Evolutionary conservation across 1,140 invertebrate species (phyloP).

Genomic region (Bombus sibiricus): DNA sequence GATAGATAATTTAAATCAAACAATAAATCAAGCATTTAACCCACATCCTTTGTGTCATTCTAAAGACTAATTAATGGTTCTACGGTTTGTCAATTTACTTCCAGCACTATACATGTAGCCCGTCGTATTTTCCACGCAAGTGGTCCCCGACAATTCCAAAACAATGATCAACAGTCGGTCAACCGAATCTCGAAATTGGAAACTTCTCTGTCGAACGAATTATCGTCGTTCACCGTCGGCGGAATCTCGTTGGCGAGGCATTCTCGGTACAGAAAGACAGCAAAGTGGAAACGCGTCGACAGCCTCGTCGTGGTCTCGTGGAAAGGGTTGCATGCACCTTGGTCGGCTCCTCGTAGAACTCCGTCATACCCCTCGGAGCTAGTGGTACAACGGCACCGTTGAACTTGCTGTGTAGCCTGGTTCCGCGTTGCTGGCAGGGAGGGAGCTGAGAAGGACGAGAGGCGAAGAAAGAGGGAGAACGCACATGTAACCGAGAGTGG

Average conservation of each 20-base stretch:
- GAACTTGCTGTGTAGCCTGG: constrained; percentile 72
- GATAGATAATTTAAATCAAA: no score
- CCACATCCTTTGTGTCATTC: no score
- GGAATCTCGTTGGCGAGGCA: background rate
- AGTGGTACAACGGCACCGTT: constrained; percentile 64
- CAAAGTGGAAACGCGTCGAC: constrained; percentile 25
- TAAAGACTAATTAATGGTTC: background rate
- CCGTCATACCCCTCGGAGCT: constrained; percentile 56
- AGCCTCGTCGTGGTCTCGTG: constrained; percentile 36
- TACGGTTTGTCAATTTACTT: background rate
- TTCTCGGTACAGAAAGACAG: constrained; percentile 37
- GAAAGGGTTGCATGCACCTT: constrained; percentile 61
- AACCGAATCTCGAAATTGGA: background rate
- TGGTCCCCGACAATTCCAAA: background rate
- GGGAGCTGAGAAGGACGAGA: constrained; percentile 24
- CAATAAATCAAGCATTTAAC: no score
- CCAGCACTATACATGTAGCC: background rate
- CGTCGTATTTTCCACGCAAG: background rate
- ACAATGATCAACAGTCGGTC: no score
- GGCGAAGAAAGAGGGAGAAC: constrained; percentile 26
- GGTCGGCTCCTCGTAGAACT: constrained; percentile 55
- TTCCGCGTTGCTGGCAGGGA: constrained; percentile 61
- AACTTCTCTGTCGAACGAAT: background rate
- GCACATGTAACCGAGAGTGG: constrained; percentile 5
- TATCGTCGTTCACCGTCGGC: background rate